Base-by-base conservation (phyloP, 2,888 invertebrate genomes). In the Chymomyza fuscimana region DNA sequence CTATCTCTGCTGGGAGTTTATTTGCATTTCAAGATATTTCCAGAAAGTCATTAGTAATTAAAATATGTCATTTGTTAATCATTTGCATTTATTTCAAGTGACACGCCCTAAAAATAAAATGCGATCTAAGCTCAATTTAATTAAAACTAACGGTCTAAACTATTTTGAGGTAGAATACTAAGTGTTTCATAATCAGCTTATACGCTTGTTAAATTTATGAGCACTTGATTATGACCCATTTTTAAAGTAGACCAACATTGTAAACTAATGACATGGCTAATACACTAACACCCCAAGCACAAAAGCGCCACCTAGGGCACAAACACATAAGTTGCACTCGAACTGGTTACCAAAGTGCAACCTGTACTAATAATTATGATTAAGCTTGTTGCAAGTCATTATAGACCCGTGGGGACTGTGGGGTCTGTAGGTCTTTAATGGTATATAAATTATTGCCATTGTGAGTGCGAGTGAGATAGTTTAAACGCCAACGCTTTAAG, bases 131-230 rank as follows among this genome's bases (percentile, higher is more conserved):
- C 66, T 71, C 12, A 32, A 61, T 54, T 68, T 73, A 78, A 79
- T 76, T 78, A 70, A 73, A 56, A 1, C n/a, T 51, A n/a, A 15
- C 51, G 51, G 3, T 16, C 1, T 16, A 75, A 60, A 66, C 62
- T 65, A 70, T 51, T 51, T 51, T 56, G 50, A 70, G 69, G 32
- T 32, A 32, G 32, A 5, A 32, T 3, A 32, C 32, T 32, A 32
- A 25, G 25, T 83, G 75, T 83, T 78, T 70, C 73, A 69, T 82
- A 82, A 82, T 82, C 87, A 82, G 87, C 85, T 83, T 85, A 82
- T 76, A 72, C 69, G 70, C 67, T 64, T 71, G 61, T 68, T 25
- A 70, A 83, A 86, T 79, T 79, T 75, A 86, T 77, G 70, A 76
- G 72, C 74, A 19, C 60, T 67, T 60, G 75, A 83, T 79, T 76